phyloP scores from a whole-genome alignment of 1,140 invertebrate species.

The Hestina assimilis region DNA sequence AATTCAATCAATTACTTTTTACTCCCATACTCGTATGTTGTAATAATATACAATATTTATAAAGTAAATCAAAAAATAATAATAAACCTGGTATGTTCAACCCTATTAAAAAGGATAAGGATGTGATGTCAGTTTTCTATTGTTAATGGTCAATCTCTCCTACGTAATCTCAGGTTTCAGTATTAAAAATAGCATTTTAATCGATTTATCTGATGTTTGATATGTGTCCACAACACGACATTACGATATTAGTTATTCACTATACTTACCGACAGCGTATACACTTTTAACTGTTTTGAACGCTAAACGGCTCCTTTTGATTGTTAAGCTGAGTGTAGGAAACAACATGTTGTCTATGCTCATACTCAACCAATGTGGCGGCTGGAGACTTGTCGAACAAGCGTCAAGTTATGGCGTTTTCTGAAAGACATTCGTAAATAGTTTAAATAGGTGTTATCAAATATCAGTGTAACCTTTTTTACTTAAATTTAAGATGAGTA shows the following conservation, averaged over 20 bases:
- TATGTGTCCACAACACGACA: neutral
- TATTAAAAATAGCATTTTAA: neutral
- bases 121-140: slow-evolving; percentile 35
- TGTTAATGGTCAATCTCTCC: slow-evolving; percentile 35
- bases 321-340: slow-evolving; percentile 1
- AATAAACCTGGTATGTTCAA: slow-evolving; percentile 32
- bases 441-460: slow-evolving; percentile 53
- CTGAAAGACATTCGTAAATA: slow-evolving; percentile 63
- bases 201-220: neutral
- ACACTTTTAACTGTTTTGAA: slow-evolving; percentile 1
- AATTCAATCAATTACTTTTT: neutral
- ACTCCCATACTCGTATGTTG: neutral
- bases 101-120: slow-evolving; percentile 52
- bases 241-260: neutral
- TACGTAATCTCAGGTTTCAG: neutral
- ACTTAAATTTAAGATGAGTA: slow-evolving; percentile 73
- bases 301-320: slow-evolving; percentile 10
- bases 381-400: slow-evolving; percentile 47
- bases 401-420: slow-evolving; percentile 71
- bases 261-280: neutral
- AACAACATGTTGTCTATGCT: slow-evolving; percentile 57
- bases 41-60: neutral
- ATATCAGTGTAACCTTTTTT: slow-evolving; percentile 55
- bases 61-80: neutral
- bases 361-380: slow-evolving; percentile 72